Evolutionary conservation across 92 coral and sea anemone species (phyloP), one percentile per base, ranked within the genome.

Genomic region (Nematostella vectensis): DNA sequence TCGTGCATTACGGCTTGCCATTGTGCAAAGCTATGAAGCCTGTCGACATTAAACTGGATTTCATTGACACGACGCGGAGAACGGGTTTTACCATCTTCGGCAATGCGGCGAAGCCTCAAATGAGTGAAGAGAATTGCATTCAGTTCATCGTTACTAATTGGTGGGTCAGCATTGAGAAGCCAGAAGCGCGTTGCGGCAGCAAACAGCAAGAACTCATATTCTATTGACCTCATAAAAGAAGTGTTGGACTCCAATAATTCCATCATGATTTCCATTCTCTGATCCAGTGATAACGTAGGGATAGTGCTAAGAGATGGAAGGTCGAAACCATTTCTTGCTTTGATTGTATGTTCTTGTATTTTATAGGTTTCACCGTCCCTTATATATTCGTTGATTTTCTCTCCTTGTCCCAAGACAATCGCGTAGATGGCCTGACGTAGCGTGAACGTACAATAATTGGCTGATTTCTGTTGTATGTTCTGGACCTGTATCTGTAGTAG

Each of bases 401-500:
- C 15, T 36, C 9, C 9, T 36, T 8, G 15, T 11, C 44, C 29
- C 21, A 30, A 59, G 21, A 83, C 38, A 21, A 84, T 45, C 0
- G 63, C 79, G 60, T 89, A 83, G 29, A 60, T 50, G 29, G 71
- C 20, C 54, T 54, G 72, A 48, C 96, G 64, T 10, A 89, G 68
- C 45, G 47, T 47, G 36, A 23, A 13, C 3, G 85, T 67, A 48
- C 83, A 84, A 24, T 48, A 38, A 30, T 84, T 68, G 8, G 94
- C 77, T 0, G 96, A 84, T 40, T 55, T 33, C 55, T 79, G 69
- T 12, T 31, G 43, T 24, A 68, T 23, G 50, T 80, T 69, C 49
- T 89, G 89, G 39, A 74, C 85, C 38, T 81, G 83, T 25, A 64
- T 47, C 39, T 69, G 44, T 9, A 85, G 62, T 2, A 81, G 67